Evolutionary conservation across 1,140 invertebrate species (phyloP).

Genomic region (Neodiprion lecontei): DNA sequence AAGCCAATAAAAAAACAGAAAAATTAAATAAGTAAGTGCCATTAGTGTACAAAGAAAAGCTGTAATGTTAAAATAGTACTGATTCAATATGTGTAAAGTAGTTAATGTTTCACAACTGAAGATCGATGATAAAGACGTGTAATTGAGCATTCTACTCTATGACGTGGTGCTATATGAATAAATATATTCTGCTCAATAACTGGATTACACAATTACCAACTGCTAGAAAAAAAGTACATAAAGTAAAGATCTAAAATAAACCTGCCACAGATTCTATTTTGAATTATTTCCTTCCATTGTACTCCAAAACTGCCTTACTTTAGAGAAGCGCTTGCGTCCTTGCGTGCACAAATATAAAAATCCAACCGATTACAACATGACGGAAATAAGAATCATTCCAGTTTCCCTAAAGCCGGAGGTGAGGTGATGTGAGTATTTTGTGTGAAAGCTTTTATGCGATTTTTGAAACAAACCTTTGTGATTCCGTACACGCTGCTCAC

Average conservation of each 20-base stretch:
- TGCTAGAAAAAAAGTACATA: background rate
- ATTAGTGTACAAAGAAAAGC: too few relatives aligned
- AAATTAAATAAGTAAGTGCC: too few relatives aligned
- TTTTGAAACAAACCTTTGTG: constrained; percentile 55
- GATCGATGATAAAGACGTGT: background rate
- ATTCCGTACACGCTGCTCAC: constrained; percentile 50
- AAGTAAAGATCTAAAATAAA: constrained; percentile 1
- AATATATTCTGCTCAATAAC: background rate
- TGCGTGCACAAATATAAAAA: constrained; percentile 49
- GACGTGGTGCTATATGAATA: too few relatives aligned
- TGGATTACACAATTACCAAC: background rate
- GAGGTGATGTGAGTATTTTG: constrained; percentile 27
- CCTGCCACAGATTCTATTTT: constrained; percentile 42
- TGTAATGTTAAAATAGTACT: too few relatives aligned
- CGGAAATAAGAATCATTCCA: background rate
- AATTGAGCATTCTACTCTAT: background rate
- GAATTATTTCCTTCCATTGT: constrained; percentile 58
- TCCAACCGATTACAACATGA: constrained; percentile 35
- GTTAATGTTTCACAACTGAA: too few relatives aligned
- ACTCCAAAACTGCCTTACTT: constrained; percentile 62
- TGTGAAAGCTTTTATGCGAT: constrained; percentile 18
- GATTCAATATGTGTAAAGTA: too few relatives aligned
- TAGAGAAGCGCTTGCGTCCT: constrained; percentile 63
- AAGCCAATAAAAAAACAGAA: too few relatives aligned
- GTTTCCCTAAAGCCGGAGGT: constrained; percentile 3